These are phyloP conservation scores for Greenwoodochromis staneri DNA, from an alignment of 2,113 vertebrate species.

Conservation along the genomic window DNA sequence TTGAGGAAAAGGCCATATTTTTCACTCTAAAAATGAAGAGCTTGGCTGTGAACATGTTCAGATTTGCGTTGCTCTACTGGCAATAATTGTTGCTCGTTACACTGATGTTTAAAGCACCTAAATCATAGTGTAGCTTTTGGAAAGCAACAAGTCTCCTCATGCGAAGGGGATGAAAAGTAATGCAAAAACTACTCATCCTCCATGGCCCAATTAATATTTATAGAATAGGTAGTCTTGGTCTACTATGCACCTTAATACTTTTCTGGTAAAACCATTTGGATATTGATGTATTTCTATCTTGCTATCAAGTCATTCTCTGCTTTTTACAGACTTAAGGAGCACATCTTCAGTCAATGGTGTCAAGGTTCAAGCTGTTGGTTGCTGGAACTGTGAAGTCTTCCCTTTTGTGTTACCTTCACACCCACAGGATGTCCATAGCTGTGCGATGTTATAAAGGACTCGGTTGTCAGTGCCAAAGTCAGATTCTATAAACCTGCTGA, in stretches of 20 bases:
- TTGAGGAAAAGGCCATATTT: slow-evolving; percentile 25
- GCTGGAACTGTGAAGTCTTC: slow-evolving; percentile 16
- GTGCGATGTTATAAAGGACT: slow-evolving; percentile 36
- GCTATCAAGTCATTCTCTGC: not conserved
- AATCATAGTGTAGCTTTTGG: slow-evolving; percentile 33
- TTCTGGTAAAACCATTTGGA: not conserved
- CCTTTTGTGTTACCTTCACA: slow-evolving; percentile 51
- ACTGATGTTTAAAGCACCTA: slow-evolving; percentile 21
- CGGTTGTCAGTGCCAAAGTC: slow-evolving; percentile 57
- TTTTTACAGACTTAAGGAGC: not conserved
- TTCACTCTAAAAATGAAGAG: slow-evolving; percentile 3
- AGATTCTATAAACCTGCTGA: slow-evolving; percentile 67
- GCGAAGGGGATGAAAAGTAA: not conserved
- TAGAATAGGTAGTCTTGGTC: not conserved
- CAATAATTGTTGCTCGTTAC: slow-evolving; percentile 30
- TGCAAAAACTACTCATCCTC: not conserved
- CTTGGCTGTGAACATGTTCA: not conserved
- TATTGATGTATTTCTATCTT: not conserved
- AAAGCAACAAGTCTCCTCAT: not conserved
- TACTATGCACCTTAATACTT: not conserved
- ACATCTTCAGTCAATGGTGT: slow-evolving; percentile 19
- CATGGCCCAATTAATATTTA: not conserved
- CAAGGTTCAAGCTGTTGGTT: slow-evolving; percentile 7
- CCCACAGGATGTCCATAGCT: slow-evolving; percentile 50
- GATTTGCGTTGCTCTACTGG: not conserved